A percentile compares a stretch with the other conserved stretches of the same genome.
phyloP scores from a whole-genome alignment of 2,888 invertebrate genomes.

The Lycophotia porphyrea region DNA sequence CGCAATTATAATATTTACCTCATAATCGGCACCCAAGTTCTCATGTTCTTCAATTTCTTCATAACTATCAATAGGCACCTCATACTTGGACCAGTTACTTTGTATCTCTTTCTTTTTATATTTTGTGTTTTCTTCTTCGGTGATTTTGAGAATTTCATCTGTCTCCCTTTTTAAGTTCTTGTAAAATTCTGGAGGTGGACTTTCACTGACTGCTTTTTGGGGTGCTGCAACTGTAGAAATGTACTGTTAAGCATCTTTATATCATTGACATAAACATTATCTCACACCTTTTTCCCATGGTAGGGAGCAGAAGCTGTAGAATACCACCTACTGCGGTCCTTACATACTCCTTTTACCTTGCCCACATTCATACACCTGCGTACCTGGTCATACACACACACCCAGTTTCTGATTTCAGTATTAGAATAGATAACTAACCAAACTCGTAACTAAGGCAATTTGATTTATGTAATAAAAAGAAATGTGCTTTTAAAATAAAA shows the following conservation, averaged over 20 bases:
- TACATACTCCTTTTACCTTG: not conserved
- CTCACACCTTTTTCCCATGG: not conserved
- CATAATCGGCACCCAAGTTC: constrained; percentile 87
- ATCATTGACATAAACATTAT: not conserved
- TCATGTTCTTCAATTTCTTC: constrained; percentile 86
- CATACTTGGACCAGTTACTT: constrained; percentile 89
- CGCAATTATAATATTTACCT: constrained; percentile 71
- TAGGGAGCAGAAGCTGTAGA: not conserved
- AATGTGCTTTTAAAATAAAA: not conserved
- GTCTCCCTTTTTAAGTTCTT: constrained; percentile 84
- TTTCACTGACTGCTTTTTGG: constrained; percentile 78
- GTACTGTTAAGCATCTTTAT: not conserved
- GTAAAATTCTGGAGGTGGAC: constrained; percentile 85
- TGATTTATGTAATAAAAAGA: not conserved
- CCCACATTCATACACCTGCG: not conserved
- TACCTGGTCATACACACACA: not conserved
- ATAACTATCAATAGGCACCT: constrained; percentile 86
- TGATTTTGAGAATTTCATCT: constrained; percentile 86
- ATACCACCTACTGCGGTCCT: not conserved
- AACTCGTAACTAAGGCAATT: not conserved
- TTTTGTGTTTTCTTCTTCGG: constrained; percentile 84
- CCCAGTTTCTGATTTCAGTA: not conserved
- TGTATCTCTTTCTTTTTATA: constrained; percentile 88
- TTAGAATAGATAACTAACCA: not conserved
- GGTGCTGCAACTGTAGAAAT: constrained; percentile 70